Evolutionary conservation across 2,888 invertebrate species (phyloP), one percentile per base, ranked within the genome.

Genomic region (Blastobasis lacticolella): DNA sequence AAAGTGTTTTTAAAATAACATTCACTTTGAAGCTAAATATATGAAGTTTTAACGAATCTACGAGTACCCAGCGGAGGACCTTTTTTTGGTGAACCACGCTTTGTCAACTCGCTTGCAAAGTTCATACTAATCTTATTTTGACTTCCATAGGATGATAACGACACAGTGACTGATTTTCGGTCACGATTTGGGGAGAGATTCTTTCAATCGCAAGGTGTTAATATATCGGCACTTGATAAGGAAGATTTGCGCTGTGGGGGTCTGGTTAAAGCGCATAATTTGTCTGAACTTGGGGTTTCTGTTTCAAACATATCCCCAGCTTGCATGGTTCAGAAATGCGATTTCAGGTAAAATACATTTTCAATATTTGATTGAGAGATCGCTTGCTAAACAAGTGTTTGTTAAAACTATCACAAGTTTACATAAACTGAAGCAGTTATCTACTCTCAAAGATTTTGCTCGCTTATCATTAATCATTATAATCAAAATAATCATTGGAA

Each of bases 291-390:
- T 37, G 90, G 90, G 5, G 88, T 90, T 59, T 85, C 87, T 59
- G 78, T 89, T 41, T 73, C 93, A 4, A 90, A 90, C 63, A 88
- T 90, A 46, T 90, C 93, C 1, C 90, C 91, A 5, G 91, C 92
- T 63, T 94, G 94, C 66, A 93, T 94, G 90, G 90, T 94, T 48
- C 94, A 94, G 70, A 93, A 92, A 71, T 94, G 94, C 73, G 90
- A 91, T 56, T 94, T 94, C 69, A 90, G 92, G 80, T 86, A 75
- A 42, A 42, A 23, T 23, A 23, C 64, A 37, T 7, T 2, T n/a
- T 10, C 10, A 45, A 8, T 23, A 3, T 23, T 23, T 1, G 3
- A 23, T 23, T 23, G 23, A 23, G 23, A 23, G 23, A 23, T 23
- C 3, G 23, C 23, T 23, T 23, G 23, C 23, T 23, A 23, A 23